Percentiles rank a stretch among this genome's conserved stretches.
Evolutionary conservation across 2,797 vertebrate genomes (phyloP).

Genomic region (Huso huso): DNA sequence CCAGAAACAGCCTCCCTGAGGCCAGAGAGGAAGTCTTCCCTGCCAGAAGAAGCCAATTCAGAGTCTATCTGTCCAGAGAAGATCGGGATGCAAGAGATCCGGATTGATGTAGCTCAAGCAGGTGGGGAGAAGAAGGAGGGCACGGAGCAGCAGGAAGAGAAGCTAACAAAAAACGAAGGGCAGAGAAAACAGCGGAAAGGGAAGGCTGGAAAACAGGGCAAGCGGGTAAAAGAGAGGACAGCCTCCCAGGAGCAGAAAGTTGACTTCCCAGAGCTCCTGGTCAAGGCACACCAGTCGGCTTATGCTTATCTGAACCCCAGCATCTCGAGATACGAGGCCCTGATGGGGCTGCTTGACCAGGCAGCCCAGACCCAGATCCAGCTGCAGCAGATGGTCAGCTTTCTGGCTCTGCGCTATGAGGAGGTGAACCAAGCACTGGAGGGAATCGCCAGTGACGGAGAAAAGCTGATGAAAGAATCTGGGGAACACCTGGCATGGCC

Average conservation of each 20-base stretch:
- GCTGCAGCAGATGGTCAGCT: constrained; percentile 80
- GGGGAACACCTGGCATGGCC: constrained; percentile 77
- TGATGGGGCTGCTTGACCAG: constrained; percentile 69
- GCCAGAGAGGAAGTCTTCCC: constrained; percentile 31
- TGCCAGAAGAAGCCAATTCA: constrained; percentile 17
- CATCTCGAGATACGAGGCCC: constrained; percentile 76
- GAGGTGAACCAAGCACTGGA: constrained; percentile 75
- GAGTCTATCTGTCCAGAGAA: constrained; percentile 29
- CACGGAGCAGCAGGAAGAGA: constrained; percentile 41
- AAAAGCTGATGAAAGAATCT: constrained; percentile 70
- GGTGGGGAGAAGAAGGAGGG: constrained; percentile 31
- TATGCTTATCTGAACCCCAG: constrained; percentile 86
- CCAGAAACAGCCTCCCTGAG: constrained; percentile 16
- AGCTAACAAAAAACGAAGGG: constrained; percentile 4
- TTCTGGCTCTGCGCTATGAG: constrained; percentile 74
- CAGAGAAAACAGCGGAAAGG: constrained; percentile 47
- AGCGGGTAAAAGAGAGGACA: constrained; percentile 55
- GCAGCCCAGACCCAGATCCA: constrained; percentile 77
- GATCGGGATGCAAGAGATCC: constrained; percentile 31
- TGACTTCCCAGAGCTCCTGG: constrained; percentile 83
- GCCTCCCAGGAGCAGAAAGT: constrained; percentile 60
- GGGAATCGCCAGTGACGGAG: constrained; percentile 76
- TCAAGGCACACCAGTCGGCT: constrained; percentile 79
- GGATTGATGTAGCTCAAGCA: constrained; percentile 33
- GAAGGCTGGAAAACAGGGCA: constrained; percentile 51